Evolutionary conservation across 2,888 invertebrate species (phyloP).

Genomic region (Hemaris fuciformis): DNA sequence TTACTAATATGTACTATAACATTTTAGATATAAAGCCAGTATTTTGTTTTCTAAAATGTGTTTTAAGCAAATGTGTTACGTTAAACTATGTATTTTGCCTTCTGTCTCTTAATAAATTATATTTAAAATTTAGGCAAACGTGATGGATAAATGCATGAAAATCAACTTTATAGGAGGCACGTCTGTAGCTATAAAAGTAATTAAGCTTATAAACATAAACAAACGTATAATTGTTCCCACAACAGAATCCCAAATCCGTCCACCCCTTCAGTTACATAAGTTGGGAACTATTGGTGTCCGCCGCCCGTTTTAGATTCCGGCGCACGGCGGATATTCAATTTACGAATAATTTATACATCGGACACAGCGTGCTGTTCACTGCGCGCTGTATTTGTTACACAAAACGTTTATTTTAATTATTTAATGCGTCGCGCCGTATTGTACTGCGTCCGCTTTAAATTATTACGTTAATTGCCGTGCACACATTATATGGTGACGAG

Average conservation of each 20-base stretch:
- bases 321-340: constrained; percentile 30
- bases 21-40: too few species aligned
- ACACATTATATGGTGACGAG: constrained; percentile 23
- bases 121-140: too few species aligned
- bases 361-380: background rate
- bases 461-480: constrained; percentile 27
- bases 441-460: constrained; percentile 21
- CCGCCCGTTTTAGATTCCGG: constrained; percentile 23
- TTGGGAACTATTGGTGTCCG: constrained; percentile 21
- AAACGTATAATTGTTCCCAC: background rate
- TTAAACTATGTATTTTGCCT: too few species aligned
- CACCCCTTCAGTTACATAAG: constrained; percentile 8
- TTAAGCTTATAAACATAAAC: too few species aligned
- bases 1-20: too few species aligned
- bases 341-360: constrained; percentile 30
- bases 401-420: constrained; percentile 26
- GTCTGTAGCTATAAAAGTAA: too few species aligned
- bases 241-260: background rate
- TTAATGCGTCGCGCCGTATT: constrained; percentile 18
- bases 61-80: too few species aligned
- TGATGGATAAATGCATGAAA: too few species aligned
- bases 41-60: too few species aligned
- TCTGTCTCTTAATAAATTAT: too few species aligned
- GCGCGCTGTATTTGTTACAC: constrained; percentile 6
- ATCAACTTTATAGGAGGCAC: too few species aligned